phyloP scores from a whole-genome alignment of 2,797 vertebrate species.

The Trachops cirrhosus region DNA sequence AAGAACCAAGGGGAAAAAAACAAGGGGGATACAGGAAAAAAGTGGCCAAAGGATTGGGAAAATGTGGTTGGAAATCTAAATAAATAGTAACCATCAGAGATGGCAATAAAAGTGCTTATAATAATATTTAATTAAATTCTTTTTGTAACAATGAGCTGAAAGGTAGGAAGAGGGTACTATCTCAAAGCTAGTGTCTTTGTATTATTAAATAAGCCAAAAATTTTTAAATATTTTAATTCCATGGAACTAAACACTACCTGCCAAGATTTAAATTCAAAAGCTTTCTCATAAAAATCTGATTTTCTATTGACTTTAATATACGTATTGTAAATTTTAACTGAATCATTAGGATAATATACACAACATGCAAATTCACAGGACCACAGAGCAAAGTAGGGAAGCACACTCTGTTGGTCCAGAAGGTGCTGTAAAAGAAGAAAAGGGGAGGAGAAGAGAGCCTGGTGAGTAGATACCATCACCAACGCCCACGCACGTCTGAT shows the following conservation, averaged over 20 bases:
- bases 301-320: neutral
- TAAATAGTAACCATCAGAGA: neutral
- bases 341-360: neutral
- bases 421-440: neutral
- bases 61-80: neutral
- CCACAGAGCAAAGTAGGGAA: neutral
- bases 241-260: neutral
- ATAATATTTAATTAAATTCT: neutral
- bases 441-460: neutral
- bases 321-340: neutral
- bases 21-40: neutral
- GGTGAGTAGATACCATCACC: neutral
- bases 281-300: neutral
- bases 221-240: neutral
- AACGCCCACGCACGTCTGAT: neutral
- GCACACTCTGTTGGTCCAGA: neutral
- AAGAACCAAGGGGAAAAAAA: neutral
- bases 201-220: neutral
- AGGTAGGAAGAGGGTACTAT: neutral
- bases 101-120: neutral
- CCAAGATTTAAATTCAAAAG: neutral
- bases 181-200: neutral
- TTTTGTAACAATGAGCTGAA: neutral
- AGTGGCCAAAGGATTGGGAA: neutral
- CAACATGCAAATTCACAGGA: neutral